Evolutionary conservation across 2,888 invertebrate species (phyloP).

Genomic region (Hoplodrina blanda): DNA sequence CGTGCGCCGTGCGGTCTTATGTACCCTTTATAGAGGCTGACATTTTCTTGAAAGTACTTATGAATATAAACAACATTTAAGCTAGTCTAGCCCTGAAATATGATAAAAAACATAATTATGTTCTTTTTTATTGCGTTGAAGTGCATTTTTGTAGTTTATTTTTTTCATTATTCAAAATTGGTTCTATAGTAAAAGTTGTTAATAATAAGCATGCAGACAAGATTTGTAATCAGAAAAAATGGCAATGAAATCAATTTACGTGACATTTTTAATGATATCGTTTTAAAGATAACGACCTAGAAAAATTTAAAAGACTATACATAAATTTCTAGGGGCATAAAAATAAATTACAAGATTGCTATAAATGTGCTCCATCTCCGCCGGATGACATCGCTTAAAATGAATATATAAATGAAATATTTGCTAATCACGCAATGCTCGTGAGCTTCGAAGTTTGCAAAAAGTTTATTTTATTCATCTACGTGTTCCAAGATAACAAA

Average conservation of each 20-base stretch:
- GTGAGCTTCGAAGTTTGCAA: background rate
- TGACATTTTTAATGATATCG: background rate
- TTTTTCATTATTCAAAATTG: too few relatives aligned
- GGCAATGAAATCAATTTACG: background rate
- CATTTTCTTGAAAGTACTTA: too few relatives aligned
- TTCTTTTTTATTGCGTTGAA: too few relatives aligned
- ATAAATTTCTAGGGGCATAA: background rate
- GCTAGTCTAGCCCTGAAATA: too few relatives aligned
- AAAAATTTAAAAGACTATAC: background rate
- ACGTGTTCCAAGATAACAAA: background rate
- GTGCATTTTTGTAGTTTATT: too few relatives aligned
- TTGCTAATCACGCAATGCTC: constrained; percentile 2
- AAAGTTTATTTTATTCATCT: background rate
- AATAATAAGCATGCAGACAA: too few relatives aligned
- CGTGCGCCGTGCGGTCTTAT: background rate
- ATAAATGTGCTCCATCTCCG: background rate
- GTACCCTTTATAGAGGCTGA: too few relatives aligned
- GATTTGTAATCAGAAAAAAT: too few relatives aligned
- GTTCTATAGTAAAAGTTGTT: too few relatives aligned
- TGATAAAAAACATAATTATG: too few relatives aligned
- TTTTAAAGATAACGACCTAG: too few relatives aligned
- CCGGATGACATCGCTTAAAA: constrained; percentile 22
- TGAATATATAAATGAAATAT: constrained; percentile 10
- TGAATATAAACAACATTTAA: too few relatives aligned
- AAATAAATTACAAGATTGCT: constrained; percentile 3